A percentile compares a stretch with the other conserved stretches of the same genome.
These are phyloP conservation scores for Sciurus vulgaris DNA, from an alignment of 2,797 vertebrate species.

Conservation along the genomic window DNA sequence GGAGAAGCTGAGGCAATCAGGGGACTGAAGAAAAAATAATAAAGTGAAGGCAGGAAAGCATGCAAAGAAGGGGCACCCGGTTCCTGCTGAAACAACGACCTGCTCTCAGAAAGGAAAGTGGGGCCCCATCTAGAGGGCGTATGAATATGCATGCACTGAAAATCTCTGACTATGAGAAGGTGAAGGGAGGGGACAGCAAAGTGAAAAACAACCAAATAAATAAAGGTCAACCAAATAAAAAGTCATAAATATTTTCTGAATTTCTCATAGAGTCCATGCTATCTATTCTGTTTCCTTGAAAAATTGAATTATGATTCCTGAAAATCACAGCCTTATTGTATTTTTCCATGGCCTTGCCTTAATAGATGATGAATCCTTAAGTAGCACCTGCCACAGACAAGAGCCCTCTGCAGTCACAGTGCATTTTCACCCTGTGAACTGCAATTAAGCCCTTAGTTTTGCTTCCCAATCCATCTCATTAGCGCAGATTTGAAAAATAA, in stretches of 20 bases:
- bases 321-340: conserved; percentile 76
- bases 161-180: conserved; percentile 24
- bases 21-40: neutral
- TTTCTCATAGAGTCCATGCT: conserved; percentile 66
- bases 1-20: neutral
- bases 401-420: neutral
- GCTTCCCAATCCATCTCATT: conserved; percentile 73
- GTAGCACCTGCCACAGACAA: conserved; percentile 72
- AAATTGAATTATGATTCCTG: conserved; percentile 80
- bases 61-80: neutral
- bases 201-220: conserved; percentile 81
- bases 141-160: neutral
- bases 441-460: conserved; percentile 73
- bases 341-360: conserved; percentile 68
- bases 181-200: conserved; percentile 36
- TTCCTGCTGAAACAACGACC: neutral
- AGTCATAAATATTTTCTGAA: conserved; percentile 81
- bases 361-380: conserved; percentile 80
- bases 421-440: conserved; percentile 47
- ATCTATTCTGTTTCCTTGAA: conserved; percentile 81
- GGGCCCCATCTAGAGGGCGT: neutral
- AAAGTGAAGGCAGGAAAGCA: neutral
- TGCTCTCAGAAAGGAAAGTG: neutral
- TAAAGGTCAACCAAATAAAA: conserved; percentile 80
- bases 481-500: conserved; percentile 73